Evolutionary conservation across 2,113 vertebrate genomes (phyloP).

Genomic region (Catharus fuscescens): DNA sequence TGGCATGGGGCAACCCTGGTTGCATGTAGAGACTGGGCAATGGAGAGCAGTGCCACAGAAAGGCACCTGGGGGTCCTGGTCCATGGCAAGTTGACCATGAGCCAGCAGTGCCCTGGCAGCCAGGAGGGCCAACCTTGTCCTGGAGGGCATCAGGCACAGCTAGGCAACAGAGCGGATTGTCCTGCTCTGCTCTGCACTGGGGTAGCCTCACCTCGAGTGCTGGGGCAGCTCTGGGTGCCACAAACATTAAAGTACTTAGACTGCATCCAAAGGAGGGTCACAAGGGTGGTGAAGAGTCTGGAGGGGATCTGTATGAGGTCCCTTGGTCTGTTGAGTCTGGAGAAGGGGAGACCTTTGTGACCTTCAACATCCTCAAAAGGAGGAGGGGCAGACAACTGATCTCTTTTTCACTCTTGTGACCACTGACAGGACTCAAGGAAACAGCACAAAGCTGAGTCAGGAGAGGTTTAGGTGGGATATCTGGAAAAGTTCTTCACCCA

Average conservation of each 20-base stretch:
- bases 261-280: background rate
- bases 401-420: background rate
- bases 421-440: background rate
- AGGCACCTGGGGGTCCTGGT: background rate
- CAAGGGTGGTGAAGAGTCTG: background rate
- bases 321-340: background rate
- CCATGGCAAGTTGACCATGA: too few species aligned
- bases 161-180: rapidly evolving
- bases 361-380: background rate
- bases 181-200: rapidly evolving
- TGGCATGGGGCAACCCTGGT: background rate
- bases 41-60: rapidly evolving
- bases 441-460: background rate
- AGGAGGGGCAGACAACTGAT: background rate
- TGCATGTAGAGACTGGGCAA: too few species aligned
- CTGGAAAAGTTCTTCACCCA: background rate
- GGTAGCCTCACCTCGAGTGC: rapidly evolving
- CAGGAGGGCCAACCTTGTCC: background rate
- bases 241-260: background rate
- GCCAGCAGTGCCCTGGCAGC: background rate
- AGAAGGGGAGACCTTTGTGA: background rate
- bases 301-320: background rate
- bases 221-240: background rate
- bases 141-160: background rate
- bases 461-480: background rate